A percentile compares a stretch with the other conserved stretches of the same genome.
Evolutionary conservation across 2,888 invertebrate species (phyloP).

Genomic region (Drosophila borborema): DNA sequence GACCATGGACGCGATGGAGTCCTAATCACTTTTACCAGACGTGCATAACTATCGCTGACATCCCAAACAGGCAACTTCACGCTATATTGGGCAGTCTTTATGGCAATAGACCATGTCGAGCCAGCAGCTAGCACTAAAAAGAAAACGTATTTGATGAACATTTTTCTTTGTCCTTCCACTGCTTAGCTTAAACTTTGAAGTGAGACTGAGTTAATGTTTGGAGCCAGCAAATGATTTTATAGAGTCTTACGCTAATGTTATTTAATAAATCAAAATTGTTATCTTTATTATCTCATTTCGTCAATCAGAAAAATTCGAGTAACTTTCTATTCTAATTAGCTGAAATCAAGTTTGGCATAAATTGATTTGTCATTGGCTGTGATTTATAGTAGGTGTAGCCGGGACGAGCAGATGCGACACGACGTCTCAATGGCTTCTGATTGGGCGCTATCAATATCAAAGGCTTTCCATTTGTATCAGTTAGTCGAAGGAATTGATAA

Average conservation of each 20-base stretch:
- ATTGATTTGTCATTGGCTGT: background rate
- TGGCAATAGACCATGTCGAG: background rate
- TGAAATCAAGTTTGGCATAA: background rate
- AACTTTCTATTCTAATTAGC: conserved; percentile 20
- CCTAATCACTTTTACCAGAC: background rate
- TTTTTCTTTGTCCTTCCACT: background rate
- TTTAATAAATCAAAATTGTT: conserved; percentile 1
- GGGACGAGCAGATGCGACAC: conserved; percentile 11
- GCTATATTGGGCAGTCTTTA: background rate
- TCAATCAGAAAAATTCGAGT: conserved; percentile 17
- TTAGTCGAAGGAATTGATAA: conserved; percentile 34
- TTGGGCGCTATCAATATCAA: conserved; percentile 32
- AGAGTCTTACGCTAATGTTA: background rate
- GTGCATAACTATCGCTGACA: background rate
- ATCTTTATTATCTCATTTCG: conserved; percentile 16
- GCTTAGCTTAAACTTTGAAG: background rate
- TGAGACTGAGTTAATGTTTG: background rate
- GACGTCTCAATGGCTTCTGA: conserved; percentile 8
- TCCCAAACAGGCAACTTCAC: conserved; percentile 13
- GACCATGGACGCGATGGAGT: background rate
- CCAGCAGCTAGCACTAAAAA: conserved; percentile 3
- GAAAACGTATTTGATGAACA: background rate
- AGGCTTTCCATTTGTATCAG: conserved; percentile 38
- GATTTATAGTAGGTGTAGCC: conserved; percentile 21
- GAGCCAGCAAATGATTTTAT: conserved; percentile 4